A percentile compares a stretch with the other conserved stretches of the same genome.
Evolutionary conservation across 2,113 vertebrate genomes (phyloP).

Genomic region (Gorsachius goisagi): DNA sequence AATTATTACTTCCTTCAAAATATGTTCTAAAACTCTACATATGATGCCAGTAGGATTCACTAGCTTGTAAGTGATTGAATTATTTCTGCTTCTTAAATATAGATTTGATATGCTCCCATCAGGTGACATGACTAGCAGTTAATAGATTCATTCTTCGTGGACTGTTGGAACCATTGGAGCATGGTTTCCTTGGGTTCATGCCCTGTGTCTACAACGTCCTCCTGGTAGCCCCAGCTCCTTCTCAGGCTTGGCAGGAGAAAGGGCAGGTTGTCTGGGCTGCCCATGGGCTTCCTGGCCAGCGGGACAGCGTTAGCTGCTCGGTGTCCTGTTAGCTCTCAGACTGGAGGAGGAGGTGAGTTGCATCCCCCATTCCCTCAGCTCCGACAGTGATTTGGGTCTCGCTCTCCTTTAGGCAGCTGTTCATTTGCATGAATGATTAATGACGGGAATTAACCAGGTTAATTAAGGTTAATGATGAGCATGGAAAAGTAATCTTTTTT

Average conservation of each 20-base stretch:
- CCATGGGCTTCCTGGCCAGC: background rate
- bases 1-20: background rate
- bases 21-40: background rate
- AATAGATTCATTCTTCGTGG: background rate
- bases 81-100: background rate
- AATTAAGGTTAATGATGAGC: background rate
- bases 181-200: background rate
- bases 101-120: background rate
- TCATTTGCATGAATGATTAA: background rate
- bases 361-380: background rate
- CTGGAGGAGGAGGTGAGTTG: background rate
- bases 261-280: background rate
- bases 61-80: background rate
- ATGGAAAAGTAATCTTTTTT: background rate
- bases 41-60: background rate
- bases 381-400: fast-evolving
- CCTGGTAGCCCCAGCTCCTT: background rate
- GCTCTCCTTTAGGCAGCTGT: background rate
- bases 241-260: background rate
- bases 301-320: background rate
- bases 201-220: background rate
- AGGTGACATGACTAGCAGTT: background rate
- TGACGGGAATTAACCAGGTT: background rate
- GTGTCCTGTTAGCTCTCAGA: background rate
- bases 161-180: background rate